Evolutionary conservation across 1,140 invertebrate genomes (phyloP).

Genomic region (Calephelis virginiensis): DNA sequence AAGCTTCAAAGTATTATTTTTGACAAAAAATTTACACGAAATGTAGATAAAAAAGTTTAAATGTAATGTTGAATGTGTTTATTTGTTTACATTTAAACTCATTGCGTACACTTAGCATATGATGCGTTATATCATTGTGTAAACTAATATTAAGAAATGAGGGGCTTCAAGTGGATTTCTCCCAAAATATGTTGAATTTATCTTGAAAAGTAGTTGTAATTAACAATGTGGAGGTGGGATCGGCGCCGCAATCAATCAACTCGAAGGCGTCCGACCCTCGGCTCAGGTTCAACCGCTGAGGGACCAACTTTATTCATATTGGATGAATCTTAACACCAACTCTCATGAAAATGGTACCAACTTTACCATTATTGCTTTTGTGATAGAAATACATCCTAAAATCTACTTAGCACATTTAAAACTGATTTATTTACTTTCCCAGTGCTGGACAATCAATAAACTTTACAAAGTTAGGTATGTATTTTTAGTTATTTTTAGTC

Average conservation of each 20-base stretch:
- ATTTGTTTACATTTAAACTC: too few species aligned
- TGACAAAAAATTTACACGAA: too few species aligned
- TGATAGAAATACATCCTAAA: background rate
- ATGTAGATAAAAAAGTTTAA: too few species aligned
- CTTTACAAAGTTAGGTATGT: too few species aligned
- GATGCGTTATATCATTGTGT: too few species aligned
- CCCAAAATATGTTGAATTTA: background rate
- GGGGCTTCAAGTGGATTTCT: background rate
- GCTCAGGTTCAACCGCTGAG: constrained; percentile 17
- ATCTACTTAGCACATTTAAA: background rate
- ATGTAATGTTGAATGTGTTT: too few species aligned
- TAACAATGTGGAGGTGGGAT: constrained; percentile 24
- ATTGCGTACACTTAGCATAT: too few species aligned
- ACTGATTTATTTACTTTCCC: too few species aligned
- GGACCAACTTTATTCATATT: constrained; percentile 38
- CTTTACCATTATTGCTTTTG: background rate
- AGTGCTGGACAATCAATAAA: too few species aligned
- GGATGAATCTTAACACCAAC: constrained; percentile 29
- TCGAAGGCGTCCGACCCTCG: constrained; percentile 18
- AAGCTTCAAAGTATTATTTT: too few species aligned
- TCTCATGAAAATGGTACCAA: constrained; percentile 1
- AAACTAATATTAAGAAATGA: too few species aligned
- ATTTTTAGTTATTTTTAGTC: too few species aligned
- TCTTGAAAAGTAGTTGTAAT: constrained; percentile 6
- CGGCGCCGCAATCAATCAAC: constrained; percentile 36